Evolutionary conservation across 2,113 vertebrate species (phyloP).

Genomic region (Prinia subflava): DNA sequence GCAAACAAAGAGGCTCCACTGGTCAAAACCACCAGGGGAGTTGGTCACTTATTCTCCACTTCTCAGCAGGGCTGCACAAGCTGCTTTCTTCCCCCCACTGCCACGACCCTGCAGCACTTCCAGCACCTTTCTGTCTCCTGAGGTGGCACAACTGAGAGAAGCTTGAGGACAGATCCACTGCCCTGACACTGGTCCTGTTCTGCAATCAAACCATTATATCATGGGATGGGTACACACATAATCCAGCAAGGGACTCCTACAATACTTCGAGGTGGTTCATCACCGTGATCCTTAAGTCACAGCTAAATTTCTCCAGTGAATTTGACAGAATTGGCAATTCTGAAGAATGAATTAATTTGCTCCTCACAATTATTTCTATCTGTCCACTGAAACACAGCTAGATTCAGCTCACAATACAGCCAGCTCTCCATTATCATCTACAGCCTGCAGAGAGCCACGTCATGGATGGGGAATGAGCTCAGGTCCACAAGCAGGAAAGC

Average conservation of each 20-base stretch:
- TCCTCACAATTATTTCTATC: not conserved
- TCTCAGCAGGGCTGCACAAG: not conserved
- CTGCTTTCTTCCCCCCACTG: not conserved
- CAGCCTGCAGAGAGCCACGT: not conserved
- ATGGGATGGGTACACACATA: not conserved
- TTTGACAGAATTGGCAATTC: not conserved
- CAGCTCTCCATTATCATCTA: not conserved
- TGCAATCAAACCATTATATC: not conserved
- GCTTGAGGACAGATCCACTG: not conserved
- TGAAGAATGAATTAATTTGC: not conserved
- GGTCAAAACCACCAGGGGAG: not conserved
- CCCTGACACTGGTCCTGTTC: not conserved
- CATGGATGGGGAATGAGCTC: rapidly evolving
- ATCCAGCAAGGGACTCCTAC: not conserved
- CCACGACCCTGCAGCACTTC: not conserved
- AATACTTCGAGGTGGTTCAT: not conserved
- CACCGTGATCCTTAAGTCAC: not conserved
- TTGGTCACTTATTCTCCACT: no score
- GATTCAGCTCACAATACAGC: not conserved
- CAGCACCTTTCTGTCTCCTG: not conserved
- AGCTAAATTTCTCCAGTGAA: not conserved
- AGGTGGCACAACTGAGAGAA: not conserved
- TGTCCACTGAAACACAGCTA: not conserved
- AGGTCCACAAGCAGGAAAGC: not conserved
- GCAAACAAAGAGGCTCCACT: not conserved